Evolutionary conservation across 2,797 vertebrate genomes (phyloP).

Genomic region (Microchirus variegatus): DNA sequence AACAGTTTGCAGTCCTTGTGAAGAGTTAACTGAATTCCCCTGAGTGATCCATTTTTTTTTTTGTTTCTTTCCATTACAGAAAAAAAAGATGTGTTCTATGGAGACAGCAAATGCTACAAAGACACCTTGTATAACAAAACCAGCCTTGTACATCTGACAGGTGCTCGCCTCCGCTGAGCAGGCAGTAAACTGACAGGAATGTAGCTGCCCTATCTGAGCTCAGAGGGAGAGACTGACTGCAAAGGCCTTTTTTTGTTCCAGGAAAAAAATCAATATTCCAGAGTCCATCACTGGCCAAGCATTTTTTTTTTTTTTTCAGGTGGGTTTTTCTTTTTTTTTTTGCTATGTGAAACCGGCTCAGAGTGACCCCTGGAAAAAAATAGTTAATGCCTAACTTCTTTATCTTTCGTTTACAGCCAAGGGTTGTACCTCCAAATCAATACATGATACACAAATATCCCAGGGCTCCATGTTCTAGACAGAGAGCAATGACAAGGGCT

Average conservation of each 20-base stretch:
- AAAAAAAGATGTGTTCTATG: slow-evolving; percentile 7
- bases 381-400: slow-evolving; percentile 84
- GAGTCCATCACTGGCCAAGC: slow-evolving; percentile 70
- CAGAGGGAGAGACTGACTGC: slow-evolving; percentile 68
- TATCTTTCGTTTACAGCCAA: slow-evolving; percentile 83
- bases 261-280: slow-evolving; percentile 79
- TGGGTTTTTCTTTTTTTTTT: slow-evolving; percentile 12
- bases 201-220: slow-evolving; percentile 70
- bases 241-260: slow-evolving; percentile 54
- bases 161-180: slow-evolving; percentile 69
- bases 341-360: slow-evolving; percentile 78
- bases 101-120: slow-evolving; percentile 56
- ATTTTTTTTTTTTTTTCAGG: slow-evolving; percentile 26
- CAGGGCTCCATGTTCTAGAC: slow-evolving; percentile 73
- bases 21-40: slow-evolving; percentile 39
- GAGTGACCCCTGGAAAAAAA: slow-evolving; percentile 75
- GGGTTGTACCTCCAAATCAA: slow-evolving; percentile 85
- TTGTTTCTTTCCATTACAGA: slow-evolving; percentile 28
- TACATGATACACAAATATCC: slow-evolving; percentile 82
- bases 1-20: slow-evolving; percentile 39
- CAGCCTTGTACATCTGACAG: slow-evolving; percentile 73
- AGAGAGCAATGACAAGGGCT: slow-evolving; percentile 54
- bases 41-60: slow-evolving; percentile 2
- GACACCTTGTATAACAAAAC: slow-evolving; percentile 63
- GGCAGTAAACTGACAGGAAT: slow-evolving; percentile 82